phyloP scores from a whole-genome alignment of 2,797 vertebrate species.

The Australoheros facetus region DNA sequence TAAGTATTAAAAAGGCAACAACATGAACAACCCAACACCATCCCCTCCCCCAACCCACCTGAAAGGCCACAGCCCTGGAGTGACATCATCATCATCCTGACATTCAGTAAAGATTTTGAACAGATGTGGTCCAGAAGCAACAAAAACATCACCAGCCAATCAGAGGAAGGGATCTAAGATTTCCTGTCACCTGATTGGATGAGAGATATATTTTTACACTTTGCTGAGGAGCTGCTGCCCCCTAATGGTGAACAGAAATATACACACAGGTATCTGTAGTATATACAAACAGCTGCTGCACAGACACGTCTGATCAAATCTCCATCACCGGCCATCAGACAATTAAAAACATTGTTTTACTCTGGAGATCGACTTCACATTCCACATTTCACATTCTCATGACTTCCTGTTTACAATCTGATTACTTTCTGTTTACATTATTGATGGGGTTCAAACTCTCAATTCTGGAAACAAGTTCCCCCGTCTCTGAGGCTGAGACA shows the following conservation, averaged over 20 bases:
- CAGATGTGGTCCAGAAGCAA: conserved; percentile 61
- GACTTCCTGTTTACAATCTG: neutral
- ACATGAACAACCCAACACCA: conserved; percentile 9
- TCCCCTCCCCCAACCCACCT: neutral
- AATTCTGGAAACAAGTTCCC: neutral
- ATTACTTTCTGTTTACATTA: conserved; percentile 2
- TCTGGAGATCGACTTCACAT: conserved; percentile 17
- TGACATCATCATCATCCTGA: conserved; percentile 35
- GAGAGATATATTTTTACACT: conserved; percentile 48
- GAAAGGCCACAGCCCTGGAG: conserved; percentile 10
- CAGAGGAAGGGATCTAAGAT: conserved; percentile 2
- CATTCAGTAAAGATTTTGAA: conserved; percentile 53
- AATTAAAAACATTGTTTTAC: conserved; percentile 21
- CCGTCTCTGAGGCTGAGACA: neutral
- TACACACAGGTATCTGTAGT: conserved; percentile 80
- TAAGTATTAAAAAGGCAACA: conserved; percentile 49
- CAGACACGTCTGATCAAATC: conserved; percentile 1
- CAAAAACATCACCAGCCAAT: conserved; percentile 45
- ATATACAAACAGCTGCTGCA: conserved; percentile 68
- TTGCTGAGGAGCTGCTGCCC: conserved; percentile 40
- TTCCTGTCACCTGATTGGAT: conserved; percentile 29
- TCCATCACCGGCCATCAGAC: neutral
- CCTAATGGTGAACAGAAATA: conserved; percentile 69
- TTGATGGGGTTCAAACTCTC: neutral
- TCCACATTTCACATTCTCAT: conserved; percentile 7